Base-by-base conservation (phyloP, 1,140 invertebrate species). In the Patella vulgata region DNA sequence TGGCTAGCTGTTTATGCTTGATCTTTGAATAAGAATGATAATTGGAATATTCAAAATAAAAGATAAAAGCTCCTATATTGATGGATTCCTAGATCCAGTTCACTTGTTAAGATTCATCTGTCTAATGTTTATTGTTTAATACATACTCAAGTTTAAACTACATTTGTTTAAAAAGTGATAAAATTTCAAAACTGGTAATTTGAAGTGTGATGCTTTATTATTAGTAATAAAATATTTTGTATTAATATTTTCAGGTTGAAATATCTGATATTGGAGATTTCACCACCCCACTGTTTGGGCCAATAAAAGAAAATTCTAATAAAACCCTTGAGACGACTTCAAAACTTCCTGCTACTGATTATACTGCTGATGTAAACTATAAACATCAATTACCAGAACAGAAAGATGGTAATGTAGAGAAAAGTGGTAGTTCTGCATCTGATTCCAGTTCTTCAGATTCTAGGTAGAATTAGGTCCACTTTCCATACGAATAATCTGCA, bases 241-340 rank as follows among this genome's bases (percentile, higher is more conserved):
- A 17, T 17, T n/a, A 52, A n/a, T 31, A 2, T 31, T 53, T 64
- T n/a, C 50, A 66, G 63, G 43, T 53, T 63, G 59, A 51, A 53
- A 46, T 71, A 55, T 47, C 62, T 36, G 59, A 52, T 30, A 39
- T 55, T 47, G 47, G 53, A 48, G 65, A 71, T 61, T 66, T 71
- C 40, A 54, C 36, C 25, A 71, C 60, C 44, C 69, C 69, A 17
- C 43, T 71, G 43, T 71, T 71, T 62, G 69, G 69, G 44, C 27
- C 48, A 5, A 64, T 59, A 47, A 40, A 59, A 19, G 39, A 27
- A 31, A 52, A 44, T 19, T 43, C 28, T 42, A 30, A 28, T 19
- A 42, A 42, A 44, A 61, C 52, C 61, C 42, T 40, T 17, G 46
- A 52, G n/a, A 46, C 47, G 30, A 53, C 62, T 8, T 57, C 55